phyloP scores from a whole-genome alignment of 2,797 vertebrate species.

The Synaphobranchus kaupii region DNA sequence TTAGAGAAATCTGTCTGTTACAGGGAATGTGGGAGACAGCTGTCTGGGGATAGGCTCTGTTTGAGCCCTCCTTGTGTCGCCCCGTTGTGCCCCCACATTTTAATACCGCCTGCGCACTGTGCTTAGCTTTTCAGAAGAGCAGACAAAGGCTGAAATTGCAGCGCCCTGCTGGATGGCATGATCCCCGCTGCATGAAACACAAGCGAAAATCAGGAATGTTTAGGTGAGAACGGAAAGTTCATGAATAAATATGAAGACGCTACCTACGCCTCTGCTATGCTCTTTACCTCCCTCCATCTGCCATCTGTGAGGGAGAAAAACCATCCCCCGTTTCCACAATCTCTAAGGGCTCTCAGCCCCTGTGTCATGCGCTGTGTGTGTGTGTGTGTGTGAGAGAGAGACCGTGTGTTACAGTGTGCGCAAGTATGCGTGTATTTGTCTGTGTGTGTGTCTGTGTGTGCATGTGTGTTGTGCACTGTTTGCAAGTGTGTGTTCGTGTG shows the following conservation, averaged over 20 bases:
- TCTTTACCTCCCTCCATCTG: slow-evolving; percentile 63
- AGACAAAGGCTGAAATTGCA: slow-evolving; percentile 38
- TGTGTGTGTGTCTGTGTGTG: slow-evolving; percentile 30
- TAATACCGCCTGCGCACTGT: slow-evolving; percentile 43
- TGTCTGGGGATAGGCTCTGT: slow-evolving; percentile 40
- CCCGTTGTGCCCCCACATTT: slow-evolving; percentile 40
- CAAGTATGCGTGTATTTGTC: slow-evolving; percentile 44
- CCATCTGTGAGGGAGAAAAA: slow-evolving; percentile 54
- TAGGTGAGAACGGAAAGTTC: slow-evolving; percentile 56
- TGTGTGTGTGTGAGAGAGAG: slow-evolving; percentile 38
- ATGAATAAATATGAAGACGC: slow-evolving; percentile 77
- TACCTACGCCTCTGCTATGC: slow-evolving; percentile 66
- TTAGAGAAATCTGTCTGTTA: slow-evolving; percentile 46
- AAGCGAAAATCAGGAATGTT: slow-evolving; percentile 46
- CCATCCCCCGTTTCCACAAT: slow-evolving; percentile 54
- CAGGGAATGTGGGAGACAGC: slow-evolving; percentile 37
- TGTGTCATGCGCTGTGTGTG: slow-evolving; percentile 46
- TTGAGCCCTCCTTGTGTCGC: slow-evolving; percentile 31
- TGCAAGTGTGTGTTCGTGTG: slow-evolving; percentile 25
- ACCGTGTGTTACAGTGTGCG: not conserved
- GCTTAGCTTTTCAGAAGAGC: slow-evolving; percentile 21
- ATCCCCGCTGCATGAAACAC: slow-evolving; percentile 37
- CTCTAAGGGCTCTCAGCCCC: slow-evolving; percentile 45
- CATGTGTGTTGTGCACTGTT: no score
- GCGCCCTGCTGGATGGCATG: slow-evolving; percentile 27